Percentiles rank a stretch among this genome's conserved stretches.
These are phyloP conservation scores for Pedicia rivosa DNA, from an alignment of 2,888 invertebrate genomes.

Conservation along the genomic window DNA sequence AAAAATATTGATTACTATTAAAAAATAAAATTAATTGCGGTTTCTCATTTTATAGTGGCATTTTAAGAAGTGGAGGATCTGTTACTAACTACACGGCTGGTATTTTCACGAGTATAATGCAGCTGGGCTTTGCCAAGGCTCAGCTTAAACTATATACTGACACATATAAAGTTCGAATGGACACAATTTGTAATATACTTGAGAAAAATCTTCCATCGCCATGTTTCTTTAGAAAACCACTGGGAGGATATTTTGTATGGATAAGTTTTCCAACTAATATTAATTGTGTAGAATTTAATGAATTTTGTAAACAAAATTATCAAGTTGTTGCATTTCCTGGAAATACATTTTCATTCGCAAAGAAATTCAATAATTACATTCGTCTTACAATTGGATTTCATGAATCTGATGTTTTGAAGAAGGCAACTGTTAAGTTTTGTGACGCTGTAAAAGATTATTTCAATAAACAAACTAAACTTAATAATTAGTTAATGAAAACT, in stretches of 20 bases:
- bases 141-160: constrained; percentile 28
- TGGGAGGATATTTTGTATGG: constrained; percentile 47
- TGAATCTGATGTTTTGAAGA: constrained; percentile 21
- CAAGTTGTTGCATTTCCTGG: constrained; percentile 33
- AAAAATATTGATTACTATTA: too few relatives aligned
- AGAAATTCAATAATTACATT: constrained; percentile 26
- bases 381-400: constrained; percentile 37
- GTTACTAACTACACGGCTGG: constrained; percentile 42
- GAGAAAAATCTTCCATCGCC: constrained; percentile 27
- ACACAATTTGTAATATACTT: constrained; percentile 27
- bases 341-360: constrained; percentile 26
- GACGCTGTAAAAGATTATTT: constrained; percentile 22
- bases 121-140: constrained; percentile 32
- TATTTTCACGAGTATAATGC: constrained; percentile 35
- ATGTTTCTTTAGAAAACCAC: constrained; percentile 29
- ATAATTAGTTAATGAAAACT: too few relatives aligned
- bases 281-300: constrained; percentile 27
- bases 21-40: too few relatives aligned
- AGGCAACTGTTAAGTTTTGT: constrained; percentile 28
- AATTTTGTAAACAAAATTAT: constrained; percentile 28
- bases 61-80: constrained; percentile 39
- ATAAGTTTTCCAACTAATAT: constrained; percentile 31
- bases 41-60: constrained; percentile 31
- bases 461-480: too few relatives aligned
- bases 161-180: constrained; percentile 32